Conservation (phyloP, 2,113 vertebrate species). For the Bagarius yarrelli region DNA sequence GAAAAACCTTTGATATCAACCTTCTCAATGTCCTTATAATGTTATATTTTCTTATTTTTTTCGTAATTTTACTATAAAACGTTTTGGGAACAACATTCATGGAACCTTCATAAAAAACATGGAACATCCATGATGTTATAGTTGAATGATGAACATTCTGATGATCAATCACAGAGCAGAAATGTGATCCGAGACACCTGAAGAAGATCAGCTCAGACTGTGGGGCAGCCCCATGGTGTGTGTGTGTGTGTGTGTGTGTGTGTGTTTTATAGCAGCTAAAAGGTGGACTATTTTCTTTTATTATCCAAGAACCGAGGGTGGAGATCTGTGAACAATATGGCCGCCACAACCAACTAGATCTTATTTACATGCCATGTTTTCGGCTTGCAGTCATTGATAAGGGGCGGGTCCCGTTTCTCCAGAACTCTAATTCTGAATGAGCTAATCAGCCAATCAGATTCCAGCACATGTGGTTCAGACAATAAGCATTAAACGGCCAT, state of each 20-base stretch:
- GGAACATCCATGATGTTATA: no score
- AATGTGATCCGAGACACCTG: no score
- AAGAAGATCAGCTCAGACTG: not conserved
- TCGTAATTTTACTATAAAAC: no score
- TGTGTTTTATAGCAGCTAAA: not conserved
- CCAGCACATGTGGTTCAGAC: not conserved
- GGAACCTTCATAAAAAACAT: no score
- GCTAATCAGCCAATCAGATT: not conserved
- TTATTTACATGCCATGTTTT: not conserved
- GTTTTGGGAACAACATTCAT: no score
- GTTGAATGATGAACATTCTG: no score
- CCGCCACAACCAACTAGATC: not conserved
- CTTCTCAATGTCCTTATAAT: no score
- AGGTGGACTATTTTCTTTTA: not conserved
- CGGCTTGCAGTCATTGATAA: not conserved
- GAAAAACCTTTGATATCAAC: no score
- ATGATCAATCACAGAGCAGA: no score
- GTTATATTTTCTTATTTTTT: no score
- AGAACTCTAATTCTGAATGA: not conserved
- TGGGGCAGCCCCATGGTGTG: not conserved
- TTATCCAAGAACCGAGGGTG: not conserved
- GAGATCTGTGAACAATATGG: not conserved
- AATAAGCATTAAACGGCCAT: not conserved
- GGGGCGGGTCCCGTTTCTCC: not conserved
- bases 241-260: no score